Evolutionary conservation across 2,888 invertebrate species (phyloP).

Genomic region (Augochlorella aurata): DNA sequence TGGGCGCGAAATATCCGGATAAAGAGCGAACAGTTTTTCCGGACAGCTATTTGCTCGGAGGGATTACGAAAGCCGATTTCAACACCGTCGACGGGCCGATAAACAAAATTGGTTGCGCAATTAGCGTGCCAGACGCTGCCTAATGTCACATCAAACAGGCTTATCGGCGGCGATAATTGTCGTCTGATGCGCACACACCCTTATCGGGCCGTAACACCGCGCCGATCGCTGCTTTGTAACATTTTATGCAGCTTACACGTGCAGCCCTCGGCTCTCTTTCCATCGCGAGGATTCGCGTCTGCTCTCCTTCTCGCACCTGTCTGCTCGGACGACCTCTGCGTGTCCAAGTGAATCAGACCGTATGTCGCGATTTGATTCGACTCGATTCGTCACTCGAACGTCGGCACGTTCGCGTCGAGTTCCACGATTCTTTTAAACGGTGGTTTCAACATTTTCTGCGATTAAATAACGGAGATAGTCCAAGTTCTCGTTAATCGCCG

Average conservation of each 20-base stretch:
- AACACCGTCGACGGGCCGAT: slow-evolving; percentile 32
- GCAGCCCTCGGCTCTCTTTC: neutral
- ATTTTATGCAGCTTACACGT: slow-evolving; percentile 37
- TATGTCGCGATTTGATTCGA: slow-evolving; percentile 1
- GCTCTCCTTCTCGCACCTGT: neutral
- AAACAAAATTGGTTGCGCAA: slow-evolving; percentile 62
- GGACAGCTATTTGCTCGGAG: slow-evolving; percentile 22
- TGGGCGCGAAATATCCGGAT: neutral
- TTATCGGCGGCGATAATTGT: slow-evolving; percentile 51
- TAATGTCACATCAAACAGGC: slow-evolving; percentile 59
- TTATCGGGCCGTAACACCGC: slow-evolving; percentile 36
- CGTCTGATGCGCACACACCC: slow-evolving; percentile 14
- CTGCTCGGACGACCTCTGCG: slow-evolving; percentile 9
- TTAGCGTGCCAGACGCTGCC: slow-evolving; percentile 52
- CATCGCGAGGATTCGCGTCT: neutral
- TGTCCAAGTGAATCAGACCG: slow-evolving; percentile 41
- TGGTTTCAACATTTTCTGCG: neutral
- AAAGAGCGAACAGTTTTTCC: slow-evolving; percentile 2
- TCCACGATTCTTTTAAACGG: neutral
- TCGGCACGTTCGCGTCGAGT: neutral
- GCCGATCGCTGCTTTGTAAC: slow-evolving; percentile 36
- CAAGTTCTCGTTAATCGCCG: neutral
- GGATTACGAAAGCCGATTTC: slow-evolving; percentile 40
- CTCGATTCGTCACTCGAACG: neutral
- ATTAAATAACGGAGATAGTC: neutral